Conservation (phyloP, 2,113 vertebrate genomes). For the Turnix velox region DNA sequence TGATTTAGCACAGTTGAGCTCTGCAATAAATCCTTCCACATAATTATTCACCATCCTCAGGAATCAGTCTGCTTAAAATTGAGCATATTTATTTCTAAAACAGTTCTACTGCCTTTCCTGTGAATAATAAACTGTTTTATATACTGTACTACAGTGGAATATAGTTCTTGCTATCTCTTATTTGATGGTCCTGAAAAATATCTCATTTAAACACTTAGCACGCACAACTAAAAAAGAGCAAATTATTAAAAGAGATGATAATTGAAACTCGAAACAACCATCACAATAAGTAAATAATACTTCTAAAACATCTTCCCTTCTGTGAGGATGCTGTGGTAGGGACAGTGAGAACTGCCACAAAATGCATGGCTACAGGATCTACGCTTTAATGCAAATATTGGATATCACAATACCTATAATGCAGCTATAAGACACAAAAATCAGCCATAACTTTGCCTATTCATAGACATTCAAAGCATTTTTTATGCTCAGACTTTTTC, state of each 20-base stretch:
- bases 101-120: not conserved
- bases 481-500: not conserved
- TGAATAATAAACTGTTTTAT: not conserved
- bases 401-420: not conserved
- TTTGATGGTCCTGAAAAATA: not conserved
- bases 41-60: not conserved
- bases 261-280: not conserved
- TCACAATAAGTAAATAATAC: not conserved
- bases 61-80: not conserved
- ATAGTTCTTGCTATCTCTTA: not conserved
- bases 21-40: not conserved
- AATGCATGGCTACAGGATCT: not conserved
- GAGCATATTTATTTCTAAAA: conserved; percentile 7
- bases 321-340: not conserved
- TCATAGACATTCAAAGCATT: not conserved
- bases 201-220: not conserved
- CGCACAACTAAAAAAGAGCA: not conserved
- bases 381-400: not conserved
- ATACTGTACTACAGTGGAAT: not conserved
- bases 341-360: not conserved
- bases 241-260: not conserved
- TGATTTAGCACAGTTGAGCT: not conserved
- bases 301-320: not conserved
- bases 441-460: not conserved
- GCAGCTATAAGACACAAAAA: not conserved